Evolutionary conservation across 1,140 invertebrate species (phyloP), one percentile per base, ranked within the genome.

Genomic region (Chionoecetes opilio): DNA sequence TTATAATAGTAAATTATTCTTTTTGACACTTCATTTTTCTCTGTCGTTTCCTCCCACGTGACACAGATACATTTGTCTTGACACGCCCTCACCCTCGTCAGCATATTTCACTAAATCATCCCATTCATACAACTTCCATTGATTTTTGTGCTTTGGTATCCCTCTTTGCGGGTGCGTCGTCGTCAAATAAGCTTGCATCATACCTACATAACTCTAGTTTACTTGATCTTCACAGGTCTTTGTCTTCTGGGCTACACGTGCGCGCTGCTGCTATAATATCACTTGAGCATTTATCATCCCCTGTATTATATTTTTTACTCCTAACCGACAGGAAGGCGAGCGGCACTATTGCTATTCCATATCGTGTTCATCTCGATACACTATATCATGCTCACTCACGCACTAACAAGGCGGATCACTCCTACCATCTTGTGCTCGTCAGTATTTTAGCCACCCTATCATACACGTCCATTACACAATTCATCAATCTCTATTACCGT

Each of bases 11-110:
- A 75, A n/a, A 75, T 75, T 2, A n/a, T 75, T 26, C 26, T 75
- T 75, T 75, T 26, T 75, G 63, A 5, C 63, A 75, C 63, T 75
- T 75, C 63, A 75, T 26, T 75, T 75, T 75, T 75, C 26, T n/a
- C 63, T n/a, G n/a, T 75, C 63, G 21, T 75, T 75, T 75, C n/a
- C 21, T n/a, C 63, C 63, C 63, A n/a, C 63, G 63, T 75, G 37
- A 91, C 53, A 91, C 31, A 91, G 37, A 75, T 75, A 75, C 63
- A 26, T 75, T 75, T 75, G 63, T 75, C 63, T 8, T 75, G 63
- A 75, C 63, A 75, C 63, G 63, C 63, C 63, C 63, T 75, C 63
- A n/a, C n/a, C 63, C 63, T 75, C 63, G 63, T 75, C 63, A 75
- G 9, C 63, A n/a, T 75, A n/a, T 75, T n/a, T 75, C 63, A 75